phyloP scores from a whole-genome alignment of 2,113 vertebrate genomes.

The Centropristis striata region DNA sequence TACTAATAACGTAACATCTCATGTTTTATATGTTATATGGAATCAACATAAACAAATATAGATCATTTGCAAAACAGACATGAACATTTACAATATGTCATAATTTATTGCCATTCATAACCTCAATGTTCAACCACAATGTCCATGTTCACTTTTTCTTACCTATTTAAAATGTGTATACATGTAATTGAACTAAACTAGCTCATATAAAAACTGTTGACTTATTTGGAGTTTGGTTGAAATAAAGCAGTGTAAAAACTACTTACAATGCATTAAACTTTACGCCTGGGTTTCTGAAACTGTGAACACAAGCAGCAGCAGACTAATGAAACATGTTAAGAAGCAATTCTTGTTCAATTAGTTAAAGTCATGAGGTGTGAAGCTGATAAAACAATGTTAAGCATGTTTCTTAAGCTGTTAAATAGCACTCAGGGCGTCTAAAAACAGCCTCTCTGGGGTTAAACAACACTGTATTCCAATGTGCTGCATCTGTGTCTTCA shows the following conservation, averaged over 20 bases:
- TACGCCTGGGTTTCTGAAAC: neutral
- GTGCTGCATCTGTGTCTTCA: neutral
- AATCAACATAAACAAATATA: neutral
- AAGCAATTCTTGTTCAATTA: neutral
- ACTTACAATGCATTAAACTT: neutral
- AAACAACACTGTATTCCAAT: conserved; percentile 4
- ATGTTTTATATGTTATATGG: neutral
- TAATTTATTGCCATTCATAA: neutral
- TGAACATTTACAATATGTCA: neutral
- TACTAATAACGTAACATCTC: no score
- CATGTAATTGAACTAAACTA: no score
- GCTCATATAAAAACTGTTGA: no score
- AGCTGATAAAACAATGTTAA: neutral
- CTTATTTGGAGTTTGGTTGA: no score
- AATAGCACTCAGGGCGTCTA: neutral
- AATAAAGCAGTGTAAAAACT: neutral
- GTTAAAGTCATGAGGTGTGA: neutral
- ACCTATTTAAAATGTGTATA: no score
- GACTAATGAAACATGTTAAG: neutral
- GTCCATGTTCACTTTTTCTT: no score
- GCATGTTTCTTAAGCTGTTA: neutral
- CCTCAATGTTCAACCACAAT: no score
- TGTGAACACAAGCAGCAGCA: neutral
- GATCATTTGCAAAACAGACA: neutral
- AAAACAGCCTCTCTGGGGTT: neutral